Percentiles rank a stretch among this genome's conserved stretches.
Evolutionary conservation across 2,888 invertebrate genomes (phyloP).

Genomic region (Metallyticus violacea): DNA sequence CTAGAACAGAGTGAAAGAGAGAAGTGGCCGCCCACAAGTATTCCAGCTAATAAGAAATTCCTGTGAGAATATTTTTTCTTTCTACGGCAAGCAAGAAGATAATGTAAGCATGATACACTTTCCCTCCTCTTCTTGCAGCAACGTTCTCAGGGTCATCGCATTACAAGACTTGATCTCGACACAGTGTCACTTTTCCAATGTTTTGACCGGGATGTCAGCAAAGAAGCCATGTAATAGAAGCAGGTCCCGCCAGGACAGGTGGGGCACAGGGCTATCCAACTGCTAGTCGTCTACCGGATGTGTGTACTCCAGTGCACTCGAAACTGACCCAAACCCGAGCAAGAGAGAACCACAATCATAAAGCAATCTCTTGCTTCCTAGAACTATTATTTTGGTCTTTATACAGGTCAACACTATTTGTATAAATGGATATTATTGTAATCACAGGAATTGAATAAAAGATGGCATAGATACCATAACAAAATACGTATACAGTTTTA

Average conservation of each 20-base stretch:
- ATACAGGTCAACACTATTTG: too few relatives aligned
- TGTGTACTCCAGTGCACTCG: neutral
- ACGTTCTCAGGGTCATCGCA: neutral
- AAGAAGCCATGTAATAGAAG: conserved; percentile 12
- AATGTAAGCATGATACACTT: neutral
- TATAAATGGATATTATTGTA: too few relatives aligned
- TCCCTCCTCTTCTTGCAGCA: neutral
- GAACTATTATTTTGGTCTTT: too few relatives aligned
- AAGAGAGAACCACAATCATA: too few relatives aligned
- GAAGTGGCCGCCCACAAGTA: neutral
- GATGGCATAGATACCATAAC: too few relatives aligned
- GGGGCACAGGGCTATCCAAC: neutral
- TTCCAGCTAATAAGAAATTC: neutral
- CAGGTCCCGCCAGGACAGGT: neutral
- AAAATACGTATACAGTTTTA: too few relatives aligned
- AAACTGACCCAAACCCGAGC: neutral
- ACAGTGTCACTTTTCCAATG: conserved; percentile 16
- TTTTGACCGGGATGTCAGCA: neutral
- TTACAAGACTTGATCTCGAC: neutral
- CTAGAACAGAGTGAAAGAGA: too few relatives aligned
- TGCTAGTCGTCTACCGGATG: too few relatives aligned
- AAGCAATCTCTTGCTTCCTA: too few relatives aligned
- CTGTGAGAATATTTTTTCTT: neutral
- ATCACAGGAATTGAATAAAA: too few relatives aligned
- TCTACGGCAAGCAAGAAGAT: neutral